Evolutionary conservation across 2,113 vertebrate genomes (phyloP).

Genomic region (Callipepla californica): DNA sequence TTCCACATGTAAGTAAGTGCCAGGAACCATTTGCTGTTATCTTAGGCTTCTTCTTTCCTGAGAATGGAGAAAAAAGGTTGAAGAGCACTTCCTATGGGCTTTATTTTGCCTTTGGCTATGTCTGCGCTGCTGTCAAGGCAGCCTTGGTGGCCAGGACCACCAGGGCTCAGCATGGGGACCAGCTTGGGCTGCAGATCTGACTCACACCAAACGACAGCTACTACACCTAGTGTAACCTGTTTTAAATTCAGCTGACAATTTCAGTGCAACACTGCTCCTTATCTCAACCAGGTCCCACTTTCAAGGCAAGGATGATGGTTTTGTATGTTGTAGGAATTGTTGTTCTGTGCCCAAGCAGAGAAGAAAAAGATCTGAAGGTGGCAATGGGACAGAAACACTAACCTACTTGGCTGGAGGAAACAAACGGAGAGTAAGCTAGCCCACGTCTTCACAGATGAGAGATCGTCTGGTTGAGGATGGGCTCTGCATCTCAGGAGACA

Average conservation of each 20-base stretch:
- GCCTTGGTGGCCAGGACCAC: not conserved
- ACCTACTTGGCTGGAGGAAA: not conserved
- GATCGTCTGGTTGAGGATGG: not conserved
- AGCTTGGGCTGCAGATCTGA: not conserved
- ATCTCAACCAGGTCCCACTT: not conserved
- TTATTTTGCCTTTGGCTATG: not conserved
- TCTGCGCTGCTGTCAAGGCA: not conserved
- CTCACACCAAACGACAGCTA: not conserved
- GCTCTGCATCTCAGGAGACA: not conserved
- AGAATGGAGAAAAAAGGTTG: not conserved
- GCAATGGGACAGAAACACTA: not conserved
- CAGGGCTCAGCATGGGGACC: fast-evolving
- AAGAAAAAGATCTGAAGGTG: not conserved
- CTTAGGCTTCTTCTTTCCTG: not conserved
- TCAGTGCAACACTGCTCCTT: fast-evolving
- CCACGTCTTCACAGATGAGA: not conserved
- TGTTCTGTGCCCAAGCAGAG: not conserved
- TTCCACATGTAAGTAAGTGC: not conserved
- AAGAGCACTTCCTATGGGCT: fast-evolving
- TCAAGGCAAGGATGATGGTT: not conserved
- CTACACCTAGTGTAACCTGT: not conserved
- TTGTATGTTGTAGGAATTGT: not conserved
- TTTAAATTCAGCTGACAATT: fast-evolving
- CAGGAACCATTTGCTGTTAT: not conserved
- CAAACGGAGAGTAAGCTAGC: not conserved